Evolutionary conservation across 2,888 invertebrate genomes (phyloP).

Genomic region (Geotrupes spiniger): DNA sequence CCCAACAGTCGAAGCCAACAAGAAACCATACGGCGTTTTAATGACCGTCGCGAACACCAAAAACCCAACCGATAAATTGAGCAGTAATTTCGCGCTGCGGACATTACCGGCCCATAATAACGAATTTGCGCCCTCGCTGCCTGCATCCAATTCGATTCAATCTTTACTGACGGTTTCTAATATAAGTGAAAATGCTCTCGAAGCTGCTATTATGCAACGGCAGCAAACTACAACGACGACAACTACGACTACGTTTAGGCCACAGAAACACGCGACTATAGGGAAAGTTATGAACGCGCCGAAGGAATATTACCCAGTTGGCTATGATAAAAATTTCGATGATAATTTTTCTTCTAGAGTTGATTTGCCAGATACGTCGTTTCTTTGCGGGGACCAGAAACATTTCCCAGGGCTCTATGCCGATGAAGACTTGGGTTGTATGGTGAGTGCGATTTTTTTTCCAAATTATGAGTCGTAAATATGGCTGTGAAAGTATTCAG

Average conservation of each 20-base stretch:
- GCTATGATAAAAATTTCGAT: slow-evolving; percentile 86
- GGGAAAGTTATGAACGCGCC: slow-evolving; percentile 85
- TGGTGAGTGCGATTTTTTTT: slow-evolving; percentile 60
- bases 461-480: not conserved
- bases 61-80: slow-evolving; percentile 35
- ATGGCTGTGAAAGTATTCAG: too few relatives aligned
- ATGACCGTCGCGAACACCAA: slow-evolving; percentile 38
- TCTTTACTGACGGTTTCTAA: slow-evolving; percentile 63
- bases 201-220: slow-evolving; percentile 71
- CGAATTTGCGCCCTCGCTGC: slow-evolving; percentile 27
- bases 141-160: slow-evolving; percentile 39
- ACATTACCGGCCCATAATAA: slow-evolving; percentile 38
- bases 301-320: slow-evolving; percentile 82
- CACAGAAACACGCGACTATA: slow-evolving; percentile 46
- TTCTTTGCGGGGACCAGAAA: slow-evolving; percentile 84
- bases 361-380: slow-evolving; percentile 78
- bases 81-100: slow-evolving; percentile 40
- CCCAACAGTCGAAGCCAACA: slow-evolving; percentile 35
- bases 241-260: slow-evolving; percentile 48
- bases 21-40: slow-evolving; percentile 29
- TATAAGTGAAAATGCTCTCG: slow-evolving; percentile 73
- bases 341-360: slow-evolving; percentile 84
- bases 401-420: slow-evolving; percentile 88
- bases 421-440: slow-evolving; percentile 84
- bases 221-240: slow-evolving; percentile 59